Evolutionary conservation across 2,797 vertebrate genomes (phyloP).

Genomic region (Peromyscus attwateri): DNA sequence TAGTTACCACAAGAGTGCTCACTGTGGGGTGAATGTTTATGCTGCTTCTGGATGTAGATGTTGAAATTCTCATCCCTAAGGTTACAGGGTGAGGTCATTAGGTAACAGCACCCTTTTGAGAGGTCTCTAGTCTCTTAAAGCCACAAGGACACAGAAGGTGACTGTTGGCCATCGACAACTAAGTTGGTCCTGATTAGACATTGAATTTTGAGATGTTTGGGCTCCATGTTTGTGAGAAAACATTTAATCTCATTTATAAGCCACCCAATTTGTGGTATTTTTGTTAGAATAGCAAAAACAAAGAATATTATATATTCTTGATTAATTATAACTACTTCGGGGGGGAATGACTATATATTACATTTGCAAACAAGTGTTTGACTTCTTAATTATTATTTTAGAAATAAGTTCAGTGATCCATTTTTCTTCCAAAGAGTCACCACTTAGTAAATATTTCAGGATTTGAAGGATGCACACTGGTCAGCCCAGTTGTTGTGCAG

Average conservation of each 20-base stretch:
- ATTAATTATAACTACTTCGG: neutral
- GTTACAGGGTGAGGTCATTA: neutral
- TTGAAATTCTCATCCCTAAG: neutral
- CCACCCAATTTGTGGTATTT: neutral
- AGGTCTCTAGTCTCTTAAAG: neutral
- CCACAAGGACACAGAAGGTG: neutral
- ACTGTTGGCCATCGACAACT: too few relatives aligned
- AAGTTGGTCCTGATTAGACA: too few relatives aligned
- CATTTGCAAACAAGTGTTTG: neutral
- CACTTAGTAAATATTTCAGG: neutral
- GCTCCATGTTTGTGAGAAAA: neutral
- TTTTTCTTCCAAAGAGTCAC: neutral
- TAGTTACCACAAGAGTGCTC: neutral
- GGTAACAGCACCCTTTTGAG: neutral
- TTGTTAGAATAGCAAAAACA: neutral
- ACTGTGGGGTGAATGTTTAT: rapidly evolving
- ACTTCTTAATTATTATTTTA: neutral
- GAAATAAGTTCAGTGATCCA: neutral
- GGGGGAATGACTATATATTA: neutral
- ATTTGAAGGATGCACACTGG: neutral
- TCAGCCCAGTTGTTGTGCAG: neutral
- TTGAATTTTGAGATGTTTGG: neutral
- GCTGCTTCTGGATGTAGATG: neutral
- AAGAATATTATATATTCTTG: neutral
- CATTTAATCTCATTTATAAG: neutral